Base-by-base conservation (phyloP, 2,888 invertebrate species). In the Sipha maydis region DNA sequence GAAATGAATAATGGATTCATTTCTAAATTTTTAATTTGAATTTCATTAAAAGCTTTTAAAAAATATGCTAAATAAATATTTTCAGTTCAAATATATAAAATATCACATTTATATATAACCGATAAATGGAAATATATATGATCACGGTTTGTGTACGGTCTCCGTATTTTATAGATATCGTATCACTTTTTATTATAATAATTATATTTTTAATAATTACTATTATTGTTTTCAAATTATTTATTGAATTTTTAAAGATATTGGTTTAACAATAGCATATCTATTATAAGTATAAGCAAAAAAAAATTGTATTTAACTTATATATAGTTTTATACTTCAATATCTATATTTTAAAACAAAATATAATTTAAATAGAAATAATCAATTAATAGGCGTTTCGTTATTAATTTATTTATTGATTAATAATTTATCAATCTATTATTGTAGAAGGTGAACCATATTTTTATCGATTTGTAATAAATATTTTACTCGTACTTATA, bases 391-490 rank as follows among this genome's bases (percentile, higher is more conserved):
- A 79, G 34, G n/a, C 61, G 34, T 61, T 79, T 79, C 14, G 14
- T 48, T 48, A 28, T 41, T 69, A 71, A 71, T 84, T 75, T 84
- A 21, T n/a, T n/a, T n/a, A n/a, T n/a, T n/a, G n/a, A n/a, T n/a
- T n/a, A n/a, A n/a, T n/a, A n/a, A n/a, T n/a, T 48, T 48, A 28
- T 41, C 48, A 71, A 71, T 84, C 61, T 84, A 21, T 84, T 75
- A n/a, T 76, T 83, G 56, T 38, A 38, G n/a, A 75, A n/a, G 9
- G 75, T 75, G 28, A 61, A 79, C 38, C 38, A 48, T 31, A 41
- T 69, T 82, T 38, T 78, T 86, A 79, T 86, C 9, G 86, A 88
- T 80, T 80, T 61, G 38, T 14, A 71, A 28, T 79, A 71, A 79
- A 73, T 86, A 86, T 54, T 85, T 28, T 48, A 61, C 61, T 2